Conservation (phyloP, 30 jellyfish, hydroid and myxozoan genomes). For the Rhopilema esculentum region DNA sequence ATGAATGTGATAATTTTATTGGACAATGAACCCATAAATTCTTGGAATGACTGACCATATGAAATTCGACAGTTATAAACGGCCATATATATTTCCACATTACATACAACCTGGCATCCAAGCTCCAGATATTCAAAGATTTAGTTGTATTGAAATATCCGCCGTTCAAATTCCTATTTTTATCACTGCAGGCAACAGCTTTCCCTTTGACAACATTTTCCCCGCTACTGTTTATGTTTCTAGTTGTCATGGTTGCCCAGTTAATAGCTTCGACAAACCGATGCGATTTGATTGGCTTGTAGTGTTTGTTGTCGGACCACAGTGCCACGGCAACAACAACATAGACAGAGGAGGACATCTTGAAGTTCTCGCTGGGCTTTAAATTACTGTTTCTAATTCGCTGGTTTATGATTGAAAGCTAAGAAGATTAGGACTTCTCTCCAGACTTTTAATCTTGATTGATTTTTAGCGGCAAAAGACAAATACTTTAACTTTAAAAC, state of each 20-base stretch:
- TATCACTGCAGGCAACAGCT: no score
- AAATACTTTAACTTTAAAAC: no score
- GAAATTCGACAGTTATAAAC: no score
- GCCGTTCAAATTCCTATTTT: no score
- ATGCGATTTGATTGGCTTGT: conserved; percentile 7
- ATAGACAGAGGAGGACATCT: background rate
- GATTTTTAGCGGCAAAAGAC: background rate
- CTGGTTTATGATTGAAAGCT: background rate
- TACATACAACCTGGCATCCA: no score
- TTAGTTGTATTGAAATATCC: no score
- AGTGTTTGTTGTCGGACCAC: background rate
- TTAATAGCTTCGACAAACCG: background rate
- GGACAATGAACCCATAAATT: no score
- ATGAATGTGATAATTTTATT: no score
- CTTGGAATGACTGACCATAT: no score
- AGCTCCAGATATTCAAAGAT: no score
- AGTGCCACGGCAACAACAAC: conserved; percentile 28
- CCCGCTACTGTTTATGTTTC: conserved; percentile 6
- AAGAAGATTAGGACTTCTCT: background rate
- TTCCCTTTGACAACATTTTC: background rate
- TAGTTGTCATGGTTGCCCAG: background rate
- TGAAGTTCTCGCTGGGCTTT: background rate
- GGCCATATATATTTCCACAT: no score
- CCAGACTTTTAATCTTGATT: background rate
- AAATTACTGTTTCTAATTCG: background rate